Base-by-base conservation (phyloP, 2,888 invertebrate species). In the Caenorhabditis sp. region DNA sequence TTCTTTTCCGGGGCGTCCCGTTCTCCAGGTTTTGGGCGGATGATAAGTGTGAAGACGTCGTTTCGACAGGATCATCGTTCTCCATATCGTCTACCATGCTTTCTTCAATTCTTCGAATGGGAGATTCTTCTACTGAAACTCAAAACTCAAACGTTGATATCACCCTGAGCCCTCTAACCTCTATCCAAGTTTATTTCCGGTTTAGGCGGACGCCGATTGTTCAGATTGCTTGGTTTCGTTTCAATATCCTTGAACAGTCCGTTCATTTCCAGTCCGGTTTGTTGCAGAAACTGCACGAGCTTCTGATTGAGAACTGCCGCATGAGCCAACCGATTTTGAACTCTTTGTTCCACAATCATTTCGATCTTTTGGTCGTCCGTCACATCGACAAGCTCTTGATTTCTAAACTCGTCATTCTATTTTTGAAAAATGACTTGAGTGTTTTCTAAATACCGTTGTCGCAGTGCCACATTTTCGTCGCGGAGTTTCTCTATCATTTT, bases 401-500 rank as follows among this genome's bases (percentile, higher is more conserved):
- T 74, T 55, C 66, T 73, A 27, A 20, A 53, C 53, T 27, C 22
- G 27, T 11, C 4, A 6, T 4, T 15, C 15, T n/a, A 9, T 9
- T 1, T n/a, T 9, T 15, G n/a, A 22, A 27, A 22, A 2, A 45
- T 22, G 24, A 2, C n/a, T 8, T 27, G n/a, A 26, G n/a, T n/a
- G 22, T n/a, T 3, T 17, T n/a, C 45, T 7, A 43, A 0, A 15
- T 35, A 73, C 73, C n/a, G 35, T 55, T 68, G 22, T 15, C 74
- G 27, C 8, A 74, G 39, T 13, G 27, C 15, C 20, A 56, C 17
- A 22, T 68, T 74, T 26, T 74, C 74, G n/a, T 55, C 68, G 48
- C 74, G 17, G 5, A 74, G 61, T 24, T 56, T 61, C 4, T 74
- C 74, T 17, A 66, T 62, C 2, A 56, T 45, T 50, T 74, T 74